Conservation (phyloP, 2,797 vertebrate genomes). For the Natrix natrix region DNA sequence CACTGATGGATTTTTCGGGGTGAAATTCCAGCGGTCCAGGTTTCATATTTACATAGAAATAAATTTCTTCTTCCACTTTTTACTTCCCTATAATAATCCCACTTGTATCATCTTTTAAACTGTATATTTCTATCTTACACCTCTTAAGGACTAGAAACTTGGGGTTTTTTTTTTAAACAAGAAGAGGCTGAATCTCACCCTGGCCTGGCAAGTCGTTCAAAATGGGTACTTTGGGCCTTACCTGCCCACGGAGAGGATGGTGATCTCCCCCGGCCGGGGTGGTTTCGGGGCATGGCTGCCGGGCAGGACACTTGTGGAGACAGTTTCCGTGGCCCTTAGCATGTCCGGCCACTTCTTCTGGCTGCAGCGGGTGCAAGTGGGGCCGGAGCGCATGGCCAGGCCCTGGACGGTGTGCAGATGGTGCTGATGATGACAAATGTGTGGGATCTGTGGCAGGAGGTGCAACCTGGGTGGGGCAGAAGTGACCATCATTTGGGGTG, state of each 20-base stretch:
- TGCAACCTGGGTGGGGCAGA: constrained; percentile 65
- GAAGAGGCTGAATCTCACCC: background rate
- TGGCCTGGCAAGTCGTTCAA: rapidly evolving
- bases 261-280: constrained; percentile 75
- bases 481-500: background rate
- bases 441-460: constrained; percentile 78
- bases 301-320: constrained; percentile 49
- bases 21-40: too few species aligned
- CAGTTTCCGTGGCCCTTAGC: constrained; percentile 66
- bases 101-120: too few species aligned
- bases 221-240: constrained; percentile 40
- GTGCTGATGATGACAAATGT: constrained; percentile 84
- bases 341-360: constrained; percentile 91
- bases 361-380: constrained; percentile 86
- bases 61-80: too few species aligned
- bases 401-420: constrained; percentile 91
- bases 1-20: too few species aligned
- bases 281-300: constrained; percentile 53
- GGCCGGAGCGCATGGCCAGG: constrained; percentile 75
- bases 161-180: background rate
- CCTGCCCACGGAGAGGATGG: constrained; percentile 90
- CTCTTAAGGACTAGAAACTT: background rate
- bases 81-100: too few species aligned
- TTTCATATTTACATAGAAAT: too few species aligned
- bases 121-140: too few species aligned